Conservation (phyloP, 2,113 vertebrate genomes). For the Ophiodon elongatus region DNA sequence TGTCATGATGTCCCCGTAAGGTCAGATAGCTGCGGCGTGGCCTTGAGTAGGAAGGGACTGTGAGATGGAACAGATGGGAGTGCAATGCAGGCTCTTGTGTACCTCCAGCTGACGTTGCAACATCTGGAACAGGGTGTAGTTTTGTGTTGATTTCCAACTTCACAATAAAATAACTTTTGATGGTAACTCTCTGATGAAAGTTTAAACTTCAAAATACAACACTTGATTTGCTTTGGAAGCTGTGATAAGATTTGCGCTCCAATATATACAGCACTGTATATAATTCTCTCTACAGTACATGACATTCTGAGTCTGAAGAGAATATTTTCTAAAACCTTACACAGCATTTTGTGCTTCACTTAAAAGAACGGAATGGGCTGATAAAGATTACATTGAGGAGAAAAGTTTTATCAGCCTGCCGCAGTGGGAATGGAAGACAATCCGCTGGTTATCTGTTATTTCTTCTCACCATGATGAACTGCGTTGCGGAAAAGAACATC, state of each 20-base stretch:
- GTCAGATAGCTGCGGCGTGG: constrained; percentile 20
- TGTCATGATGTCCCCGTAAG: constrained; percentile 19
- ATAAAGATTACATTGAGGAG: constrained; percentile 50
- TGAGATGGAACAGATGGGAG: background rate
- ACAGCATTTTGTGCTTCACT: constrained; percentile 41
- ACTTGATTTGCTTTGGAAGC: constrained; percentile 32
- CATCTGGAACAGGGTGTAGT: constrained; percentile 20
- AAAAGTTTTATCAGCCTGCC: constrained; percentile 29
- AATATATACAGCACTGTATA: constrained; percentile 14
- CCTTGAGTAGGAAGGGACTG: background rate
- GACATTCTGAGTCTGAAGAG: constrained; percentile 11
- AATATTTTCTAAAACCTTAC: constrained; percentile 49
- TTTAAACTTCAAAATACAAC: constrained; percentile 30
- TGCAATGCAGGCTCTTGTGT: background rate
- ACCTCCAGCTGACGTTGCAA: constrained; percentile 10
- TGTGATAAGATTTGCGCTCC: constrained; percentile 41
- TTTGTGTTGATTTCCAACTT: background rate
- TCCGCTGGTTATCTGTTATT: constrained; percentile 43
- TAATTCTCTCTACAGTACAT: constrained; percentile 28
- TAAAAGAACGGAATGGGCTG: constrained; percentile 46
- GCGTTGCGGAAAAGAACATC: constrained; percentile 44
- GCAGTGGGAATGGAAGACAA: constrained; percentile 6
- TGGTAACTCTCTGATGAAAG: constrained; percentile 23
- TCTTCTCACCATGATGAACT: constrained; percentile 42
- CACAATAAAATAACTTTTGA: constrained; percentile 20